Base-by-base conservation (phyloP, 2,888 invertebrate species). In the Empis livida region DNA sequence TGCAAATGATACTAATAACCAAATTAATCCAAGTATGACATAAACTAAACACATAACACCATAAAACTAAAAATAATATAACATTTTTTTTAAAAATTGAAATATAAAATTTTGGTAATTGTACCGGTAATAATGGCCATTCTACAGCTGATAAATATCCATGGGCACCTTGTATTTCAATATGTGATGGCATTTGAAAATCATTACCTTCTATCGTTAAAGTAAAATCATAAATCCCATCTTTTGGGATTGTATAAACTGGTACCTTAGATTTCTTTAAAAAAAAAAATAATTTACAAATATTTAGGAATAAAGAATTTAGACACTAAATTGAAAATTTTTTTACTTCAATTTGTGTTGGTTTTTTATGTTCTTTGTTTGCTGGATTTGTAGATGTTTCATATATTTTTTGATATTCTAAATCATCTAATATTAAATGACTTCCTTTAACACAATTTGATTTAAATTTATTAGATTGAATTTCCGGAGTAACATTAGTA, bases 101-200 rank as follows among this genome's bases (percentile, higher is more conserved):
- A n/a, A 27, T 13, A 40, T 31, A 38, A 38, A 38, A 20, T 37
- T 10, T n/a, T 16, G 17, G 10, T n/a, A 35, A n/a, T n/a, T 20
- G 4, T 69, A 86, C 86, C 53, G 86, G 83, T 52, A 93, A 67
- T 6, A 93, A 71, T 0, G 93, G 93, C 82, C 86, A 92, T 64
- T 93, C 90, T 2, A 82, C 82, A 8, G 93, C 92, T 0, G 91
- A 90, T 40, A 94, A 74, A 63, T 84, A 93, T 0, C 92, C 91
- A 59, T 84, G 78, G 0, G 79, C 77, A 31, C 83, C 79, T 52
- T 77, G 71, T 78, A 90, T 85, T 63, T 84, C 80, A 15, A 91
- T 72, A 44, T 78, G 76, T 2, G 83, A 75, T 1, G 73, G 70
- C 1, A 80, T 77, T 46, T 71, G 74, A 58, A 78, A 81, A 0